Evolutionary conservation across 2,797 vertebrate genomes (phyloP).

Genomic region (Prunella strophiata): DNA sequence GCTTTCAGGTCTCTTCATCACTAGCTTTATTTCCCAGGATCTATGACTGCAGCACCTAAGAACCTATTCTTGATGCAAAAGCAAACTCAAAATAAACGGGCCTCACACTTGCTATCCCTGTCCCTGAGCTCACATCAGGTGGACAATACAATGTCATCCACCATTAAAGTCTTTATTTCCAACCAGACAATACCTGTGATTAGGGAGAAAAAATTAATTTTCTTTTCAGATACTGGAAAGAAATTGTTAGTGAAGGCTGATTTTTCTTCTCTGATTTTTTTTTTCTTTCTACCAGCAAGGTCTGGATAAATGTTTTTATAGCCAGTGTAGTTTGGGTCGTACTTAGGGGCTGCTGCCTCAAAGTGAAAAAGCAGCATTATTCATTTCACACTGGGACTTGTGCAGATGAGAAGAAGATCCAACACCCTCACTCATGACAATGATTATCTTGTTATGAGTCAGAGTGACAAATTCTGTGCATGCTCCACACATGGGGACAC

Average conservation of each 20-base stretch:
- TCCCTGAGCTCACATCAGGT: neutral
- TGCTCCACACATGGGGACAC: neutral
- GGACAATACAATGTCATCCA: neutral
- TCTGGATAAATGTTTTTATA: neutral
- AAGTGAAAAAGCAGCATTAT: constrained; percentile 11
- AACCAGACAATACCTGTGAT: neutral
- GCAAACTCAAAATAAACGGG: neutral
- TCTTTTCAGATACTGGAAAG: neutral
- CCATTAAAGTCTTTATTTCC: neutral
- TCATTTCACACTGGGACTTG: constrained; percentile 22
- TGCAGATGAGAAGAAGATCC: neutral
- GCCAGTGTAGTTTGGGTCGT: neutral
- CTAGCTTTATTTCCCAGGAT: constrained; percentile 65
- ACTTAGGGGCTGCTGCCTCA: neutral
- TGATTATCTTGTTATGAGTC: constrained; percentile 16
- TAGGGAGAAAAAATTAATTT: neutral
- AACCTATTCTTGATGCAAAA: constrained; percentile 22
- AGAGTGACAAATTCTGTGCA: neutral
- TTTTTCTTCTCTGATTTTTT: neutral
- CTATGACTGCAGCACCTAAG: constrained; percentile 64
- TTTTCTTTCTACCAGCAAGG: neutral
- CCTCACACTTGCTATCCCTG: neutral
- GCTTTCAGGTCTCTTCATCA: constrained; percentile 71
- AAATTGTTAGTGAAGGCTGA: neutral
- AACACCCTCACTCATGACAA: neutral